phyloP scores from a whole-genome alignment of 2,797 vertebrate genomes.

The Melanotaenia nigrans region DNA sequence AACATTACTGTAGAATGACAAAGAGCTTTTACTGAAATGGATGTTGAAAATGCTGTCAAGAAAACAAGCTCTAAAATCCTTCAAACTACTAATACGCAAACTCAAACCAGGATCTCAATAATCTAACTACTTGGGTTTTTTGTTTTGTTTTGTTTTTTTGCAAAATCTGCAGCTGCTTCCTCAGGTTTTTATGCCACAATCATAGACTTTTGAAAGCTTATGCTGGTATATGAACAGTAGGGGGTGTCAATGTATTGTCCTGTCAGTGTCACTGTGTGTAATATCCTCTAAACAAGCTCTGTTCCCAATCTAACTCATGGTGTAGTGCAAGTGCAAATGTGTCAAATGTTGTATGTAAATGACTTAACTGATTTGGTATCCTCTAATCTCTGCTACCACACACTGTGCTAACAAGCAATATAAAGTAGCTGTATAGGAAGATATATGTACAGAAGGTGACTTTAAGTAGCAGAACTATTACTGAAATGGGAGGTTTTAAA shows the following conservation, averaged over 20 bases:
- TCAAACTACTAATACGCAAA: neutral
- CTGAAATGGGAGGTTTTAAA: no score
- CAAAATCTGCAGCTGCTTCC: neutral
- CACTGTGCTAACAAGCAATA: no score
- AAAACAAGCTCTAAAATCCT: neutral
- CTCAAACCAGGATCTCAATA: neutral
- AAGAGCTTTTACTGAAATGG: constrained; percentile 25
- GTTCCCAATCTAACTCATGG: neutral
- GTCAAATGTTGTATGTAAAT: neutral
- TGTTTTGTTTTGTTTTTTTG: neutral
- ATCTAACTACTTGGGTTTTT: neutral
- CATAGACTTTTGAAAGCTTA: neutral
- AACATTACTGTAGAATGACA: constrained; percentile 50
- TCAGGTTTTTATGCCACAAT: neutral
- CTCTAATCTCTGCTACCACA: neutral
- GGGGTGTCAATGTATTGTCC: constrained; percentile 44
- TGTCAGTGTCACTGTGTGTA: neutral
- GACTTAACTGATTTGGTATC: neutral
- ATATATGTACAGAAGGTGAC: no score
- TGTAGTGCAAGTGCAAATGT: neutral
- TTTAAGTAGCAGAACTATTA: no score
- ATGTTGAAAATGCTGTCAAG: neutral
- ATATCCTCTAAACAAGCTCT: constrained; percentile 3
- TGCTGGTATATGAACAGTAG: constrained; percentile 47
- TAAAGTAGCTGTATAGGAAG: no score